Evolutionary conservation across 2,113 vertebrate genomes (phyloP).

Genomic region (Gallinago undulata): DNA sequence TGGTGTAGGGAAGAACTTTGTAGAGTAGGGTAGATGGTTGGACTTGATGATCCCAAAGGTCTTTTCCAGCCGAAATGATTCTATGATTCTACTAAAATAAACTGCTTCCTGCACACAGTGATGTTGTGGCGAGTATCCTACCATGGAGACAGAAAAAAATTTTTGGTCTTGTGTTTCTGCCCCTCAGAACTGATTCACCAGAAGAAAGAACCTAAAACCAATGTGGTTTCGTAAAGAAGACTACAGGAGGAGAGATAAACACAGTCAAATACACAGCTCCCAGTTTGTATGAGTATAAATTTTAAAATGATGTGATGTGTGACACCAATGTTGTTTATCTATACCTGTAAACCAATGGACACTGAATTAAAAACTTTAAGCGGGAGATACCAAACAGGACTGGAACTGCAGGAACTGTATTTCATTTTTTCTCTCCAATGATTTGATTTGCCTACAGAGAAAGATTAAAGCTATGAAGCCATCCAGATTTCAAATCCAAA

Average conservation of each 20-base stretch:
- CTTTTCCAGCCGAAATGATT: too few species aligned
- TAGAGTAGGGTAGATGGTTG: too few species aligned
- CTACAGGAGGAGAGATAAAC: not conserved
- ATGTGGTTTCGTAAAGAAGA: not conserved
- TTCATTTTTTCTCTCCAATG: not conserved
- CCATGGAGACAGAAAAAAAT: rapidly evolving
- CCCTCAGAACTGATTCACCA: not conserved
- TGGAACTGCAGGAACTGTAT: not conserved
- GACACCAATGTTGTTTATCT: not conserved
- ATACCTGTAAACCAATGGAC: not conserved
- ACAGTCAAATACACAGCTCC: rapidly evolving
- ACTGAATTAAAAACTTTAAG: not conserved
- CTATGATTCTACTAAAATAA: not conserved
- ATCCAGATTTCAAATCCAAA: not conserved
- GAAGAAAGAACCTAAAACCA: not conserved
- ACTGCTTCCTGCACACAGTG: not conserved
- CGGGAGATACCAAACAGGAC: not conserved
- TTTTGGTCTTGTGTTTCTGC: not conserved
- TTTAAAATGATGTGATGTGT: not conserved
- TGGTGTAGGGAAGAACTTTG: too few species aligned
- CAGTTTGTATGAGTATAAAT: not conserved
- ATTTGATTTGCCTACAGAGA: not conserved
- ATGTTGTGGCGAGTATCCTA: not conserved
- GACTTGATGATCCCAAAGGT: too few species aligned
- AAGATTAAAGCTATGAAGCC: not conserved